Conservation (phyloP, 2,113 vertebrate genomes). For the Rhinopithecus roxellana region DNA sequence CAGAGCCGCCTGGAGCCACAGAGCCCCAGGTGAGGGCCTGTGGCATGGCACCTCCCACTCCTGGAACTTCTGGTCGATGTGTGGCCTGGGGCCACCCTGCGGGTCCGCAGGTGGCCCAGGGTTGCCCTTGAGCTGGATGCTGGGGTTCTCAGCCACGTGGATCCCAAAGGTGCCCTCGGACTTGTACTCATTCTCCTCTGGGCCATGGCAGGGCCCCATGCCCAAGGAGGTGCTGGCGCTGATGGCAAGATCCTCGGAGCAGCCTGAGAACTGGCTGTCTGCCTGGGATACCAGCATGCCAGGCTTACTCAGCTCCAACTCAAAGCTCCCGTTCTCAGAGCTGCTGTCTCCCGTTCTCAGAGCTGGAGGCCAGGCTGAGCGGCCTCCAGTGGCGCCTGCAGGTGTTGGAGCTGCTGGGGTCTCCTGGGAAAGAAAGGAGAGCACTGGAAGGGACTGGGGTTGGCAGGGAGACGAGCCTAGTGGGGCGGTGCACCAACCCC, state of each 20-base stretch:
- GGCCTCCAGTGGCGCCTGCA: background rate
- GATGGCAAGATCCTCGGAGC: slow-evolving; percentile 61
- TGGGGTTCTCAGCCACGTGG: background rate
- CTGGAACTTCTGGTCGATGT: accelerated
- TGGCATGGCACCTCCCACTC: accelerated
- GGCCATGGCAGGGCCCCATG: background rate
- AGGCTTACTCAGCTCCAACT: slow-evolving; percentile 58
- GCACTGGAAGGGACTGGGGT: background rate
- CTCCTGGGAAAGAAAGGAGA: slow-evolving; percentile 54
- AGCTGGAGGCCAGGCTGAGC: background rate
- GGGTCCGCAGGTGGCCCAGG: accelerated
- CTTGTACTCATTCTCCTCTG: slow-evolving; percentile 66
- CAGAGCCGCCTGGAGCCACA: background rate
- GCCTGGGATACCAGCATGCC: background rate
- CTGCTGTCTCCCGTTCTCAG: background rate
- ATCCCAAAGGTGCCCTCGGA: background rate
- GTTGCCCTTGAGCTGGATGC: background rate
- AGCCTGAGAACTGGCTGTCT: slow-evolving; percentile 33
- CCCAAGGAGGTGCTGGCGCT: slow-evolving; percentile 22
- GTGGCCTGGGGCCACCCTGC: background rate
- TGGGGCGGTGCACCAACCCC: background rate
- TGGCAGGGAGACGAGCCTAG: background rate
- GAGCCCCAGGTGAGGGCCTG: accelerated
- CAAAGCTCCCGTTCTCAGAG: background rate
- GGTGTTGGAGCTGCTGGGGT: background rate